Evolutionary conservation across 2,113 vertebrate genomes (phyloP).

Genomic region (Ramphastos sulfuratus): DNA sequence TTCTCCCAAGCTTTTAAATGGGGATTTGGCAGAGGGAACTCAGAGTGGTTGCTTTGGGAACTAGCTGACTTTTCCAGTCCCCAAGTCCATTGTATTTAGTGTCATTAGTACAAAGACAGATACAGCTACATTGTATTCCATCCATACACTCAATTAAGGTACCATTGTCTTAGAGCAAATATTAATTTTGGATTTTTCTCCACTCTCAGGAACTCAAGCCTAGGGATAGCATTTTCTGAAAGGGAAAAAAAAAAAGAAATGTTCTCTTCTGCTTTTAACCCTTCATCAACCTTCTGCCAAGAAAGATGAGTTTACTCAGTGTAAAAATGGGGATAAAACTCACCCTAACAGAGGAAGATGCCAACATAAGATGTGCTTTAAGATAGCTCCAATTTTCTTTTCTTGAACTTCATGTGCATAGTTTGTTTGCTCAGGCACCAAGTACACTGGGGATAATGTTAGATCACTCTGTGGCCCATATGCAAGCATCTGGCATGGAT

Average conservation of each 20-base stretch:
- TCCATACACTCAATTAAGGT: not conserved
- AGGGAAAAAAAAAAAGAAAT: not conserved
- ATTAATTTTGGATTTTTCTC: not conserved
- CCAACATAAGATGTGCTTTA: not conserved
- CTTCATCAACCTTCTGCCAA: not conserved
- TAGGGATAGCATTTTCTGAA: not conserved
- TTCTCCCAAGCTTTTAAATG: not conserved
- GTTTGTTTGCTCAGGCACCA: not conserved
- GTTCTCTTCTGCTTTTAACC: not conserved
- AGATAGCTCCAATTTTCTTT: not conserved
- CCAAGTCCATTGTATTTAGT: not conserved
- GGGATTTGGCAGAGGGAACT: not conserved
- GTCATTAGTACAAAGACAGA: not conserved
- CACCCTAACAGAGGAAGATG: not conserved
- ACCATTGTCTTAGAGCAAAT: not conserved
- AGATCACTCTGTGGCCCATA: not conserved
- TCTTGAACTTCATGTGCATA: rapidly evolving
- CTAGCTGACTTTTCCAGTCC: not conserved
- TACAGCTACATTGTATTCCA: not conserved
- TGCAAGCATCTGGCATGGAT: not conserved
- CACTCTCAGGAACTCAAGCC: not conserved
- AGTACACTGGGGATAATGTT: not conserved
- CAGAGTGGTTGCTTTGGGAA: not conserved
- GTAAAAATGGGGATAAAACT: not conserved
- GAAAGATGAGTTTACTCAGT: not conserved